Evolutionary conservation across 2,888 invertebrate genomes (phyloP).

Genomic region (Synergus japonicus): DNA sequence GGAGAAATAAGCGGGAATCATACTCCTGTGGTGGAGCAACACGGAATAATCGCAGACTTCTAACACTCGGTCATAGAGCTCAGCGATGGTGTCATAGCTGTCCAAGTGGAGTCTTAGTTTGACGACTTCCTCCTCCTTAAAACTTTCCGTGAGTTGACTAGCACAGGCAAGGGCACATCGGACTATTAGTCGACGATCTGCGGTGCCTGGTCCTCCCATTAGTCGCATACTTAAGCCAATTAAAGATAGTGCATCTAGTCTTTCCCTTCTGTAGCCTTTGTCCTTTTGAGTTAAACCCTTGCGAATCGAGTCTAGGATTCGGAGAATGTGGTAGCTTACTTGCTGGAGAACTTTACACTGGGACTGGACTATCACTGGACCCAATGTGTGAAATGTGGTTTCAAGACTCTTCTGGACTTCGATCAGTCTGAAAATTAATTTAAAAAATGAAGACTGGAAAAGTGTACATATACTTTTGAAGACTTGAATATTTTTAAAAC

Average conservation of each 20-base stretch:
- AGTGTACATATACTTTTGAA: background rate
- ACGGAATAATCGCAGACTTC: slow-evolving; percentile 72
- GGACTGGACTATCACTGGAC: slow-evolving; percentile 85
- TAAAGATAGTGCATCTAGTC: slow-evolving; percentile 71
- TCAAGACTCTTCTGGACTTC: slow-evolving; percentile 90
- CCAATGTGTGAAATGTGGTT: slow-evolving; percentile 84
- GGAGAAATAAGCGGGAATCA: slow-evolving; percentile 72
- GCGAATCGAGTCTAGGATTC: slow-evolving; percentile 83
- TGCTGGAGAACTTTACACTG: slow-evolving; percentile 89
- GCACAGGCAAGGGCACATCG: slow-evolving; percentile 85
- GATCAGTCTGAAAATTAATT: slow-evolving; percentile 79
- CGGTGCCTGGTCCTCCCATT: slow-evolving; percentile 79
- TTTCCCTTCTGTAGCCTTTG: slow-evolving; percentile 69
- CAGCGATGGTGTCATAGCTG: slow-evolving; percentile 70
- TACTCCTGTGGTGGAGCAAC: slow-evolving; percentile 71
- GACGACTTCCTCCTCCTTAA: slow-evolving; percentile 76
- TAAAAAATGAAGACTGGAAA: background rate
- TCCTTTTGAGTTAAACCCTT: slow-evolving; percentile 70
- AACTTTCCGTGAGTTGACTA: slow-evolving; percentile 72
- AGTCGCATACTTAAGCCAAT: slow-evolving; percentile 69
- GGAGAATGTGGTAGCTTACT: slow-evolving; percentile 86
- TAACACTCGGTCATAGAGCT: slow-evolving; percentile 64
- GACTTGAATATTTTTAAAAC: background rate
- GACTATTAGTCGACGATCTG: slow-evolving; percentile 83
- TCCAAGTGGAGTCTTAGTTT: slow-evolving; percentile 80